These are phyloP conservation scores for Mimumesa dahlbomi DNA, from an alignment of 2,888 invertebrate genomes.

Conservation along the genomic window DNA sequence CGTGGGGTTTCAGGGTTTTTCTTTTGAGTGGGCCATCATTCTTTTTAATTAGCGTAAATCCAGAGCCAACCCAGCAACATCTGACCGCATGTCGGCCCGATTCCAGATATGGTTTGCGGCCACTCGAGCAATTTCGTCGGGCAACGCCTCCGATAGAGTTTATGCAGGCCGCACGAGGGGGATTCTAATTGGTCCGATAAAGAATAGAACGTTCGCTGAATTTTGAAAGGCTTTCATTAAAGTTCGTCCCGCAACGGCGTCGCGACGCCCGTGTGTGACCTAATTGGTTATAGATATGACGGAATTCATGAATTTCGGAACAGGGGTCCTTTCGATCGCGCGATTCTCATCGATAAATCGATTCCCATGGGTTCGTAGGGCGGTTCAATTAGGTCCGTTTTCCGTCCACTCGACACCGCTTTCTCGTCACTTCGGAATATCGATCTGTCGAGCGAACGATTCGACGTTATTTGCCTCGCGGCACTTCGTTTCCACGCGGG, in stretches of 20 bases:
- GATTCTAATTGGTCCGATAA: conserved; percentile 71
- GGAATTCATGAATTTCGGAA: conserved; percentile 74
- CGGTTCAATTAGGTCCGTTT: no score
- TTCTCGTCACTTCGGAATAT: no score
- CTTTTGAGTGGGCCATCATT: not conserved
- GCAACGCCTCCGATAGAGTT: conserved; percentile 59
- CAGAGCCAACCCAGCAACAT: conserved; percentile 24
- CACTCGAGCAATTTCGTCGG: conserved; percentile 50
- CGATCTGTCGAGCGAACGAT: no score
- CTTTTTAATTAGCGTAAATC: conserved; percentile 39
- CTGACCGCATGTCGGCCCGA: conserved; percentile 29
- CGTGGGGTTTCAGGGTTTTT: no score
- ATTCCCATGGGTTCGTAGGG: conserved; percentile 49
- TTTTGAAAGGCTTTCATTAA: conserved; percentile 74
- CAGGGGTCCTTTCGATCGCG: conserved; percentile 25
- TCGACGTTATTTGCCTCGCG: no score
- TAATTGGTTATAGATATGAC: conserved; percentile 72
- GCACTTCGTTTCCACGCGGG: no score
- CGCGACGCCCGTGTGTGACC: conserved; percentile 65
- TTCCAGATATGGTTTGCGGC: conserved; percentile 50
- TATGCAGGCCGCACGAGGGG: conserved; percentile 60
- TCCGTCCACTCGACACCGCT: no score
- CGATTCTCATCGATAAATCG: conserved; percentile 8
- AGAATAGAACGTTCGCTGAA: conserved; percentile 69
- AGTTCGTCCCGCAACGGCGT: conserved; percentile 51